These are phyloP conservation scores for Mechanitis messenoides DNA, from an alignment of 2,888 invertebrate genomes.

Conservation along the genomic window DNA sequence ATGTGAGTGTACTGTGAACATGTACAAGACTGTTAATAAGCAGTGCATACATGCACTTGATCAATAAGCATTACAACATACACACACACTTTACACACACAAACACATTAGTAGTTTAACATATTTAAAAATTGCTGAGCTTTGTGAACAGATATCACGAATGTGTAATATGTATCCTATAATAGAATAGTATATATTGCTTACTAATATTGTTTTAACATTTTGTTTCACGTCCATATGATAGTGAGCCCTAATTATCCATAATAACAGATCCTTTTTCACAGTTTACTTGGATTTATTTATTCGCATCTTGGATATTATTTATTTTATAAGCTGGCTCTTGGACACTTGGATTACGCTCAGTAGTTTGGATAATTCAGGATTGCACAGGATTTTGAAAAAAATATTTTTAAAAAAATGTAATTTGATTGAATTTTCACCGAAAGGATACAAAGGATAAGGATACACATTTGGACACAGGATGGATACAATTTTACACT, in stretches of 20 bases:
- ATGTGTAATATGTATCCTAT: too few species aligned
- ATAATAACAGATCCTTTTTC: slow-evolving; percentile 5
- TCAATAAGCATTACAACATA: too few species aligned
- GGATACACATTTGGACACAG: slow-evolving; percentile 4
- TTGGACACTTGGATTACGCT: slow-evolving; percentile 2
- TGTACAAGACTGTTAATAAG: too few species aligned
- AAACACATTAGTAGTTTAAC: too few species aligned
- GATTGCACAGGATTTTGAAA: slow-evolving; percentile 6
- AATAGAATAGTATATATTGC: background rate
- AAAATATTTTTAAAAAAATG: background rate
- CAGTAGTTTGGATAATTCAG: slow-evolving; percentile 6
- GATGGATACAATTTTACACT: slow-evolving; percentile 4
- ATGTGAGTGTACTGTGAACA: too few species aligned
- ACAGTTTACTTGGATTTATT: slow-evolving; percentile 5
- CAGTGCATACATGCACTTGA: too few species aligned
- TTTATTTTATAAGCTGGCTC: slow-evolving; percentile 5
- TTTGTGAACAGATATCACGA: too few species aligned
- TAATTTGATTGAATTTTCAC: background rate
- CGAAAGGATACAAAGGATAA: slow-evolving; percentile 5
- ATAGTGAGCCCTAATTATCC: background rate
- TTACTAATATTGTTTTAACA: background rate
- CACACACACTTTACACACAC: too few species aligned
- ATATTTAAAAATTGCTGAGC: too few species aligned
- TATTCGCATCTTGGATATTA: slow-evolving; percentile 2
- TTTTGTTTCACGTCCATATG: background rate